Percentiles rank a stretch among this genome's conserved stretches.
Evolutionary conservation across 2,113 vertebrate genomes (phyloP).

Genomic region (Scomber japonicus): DNA sequence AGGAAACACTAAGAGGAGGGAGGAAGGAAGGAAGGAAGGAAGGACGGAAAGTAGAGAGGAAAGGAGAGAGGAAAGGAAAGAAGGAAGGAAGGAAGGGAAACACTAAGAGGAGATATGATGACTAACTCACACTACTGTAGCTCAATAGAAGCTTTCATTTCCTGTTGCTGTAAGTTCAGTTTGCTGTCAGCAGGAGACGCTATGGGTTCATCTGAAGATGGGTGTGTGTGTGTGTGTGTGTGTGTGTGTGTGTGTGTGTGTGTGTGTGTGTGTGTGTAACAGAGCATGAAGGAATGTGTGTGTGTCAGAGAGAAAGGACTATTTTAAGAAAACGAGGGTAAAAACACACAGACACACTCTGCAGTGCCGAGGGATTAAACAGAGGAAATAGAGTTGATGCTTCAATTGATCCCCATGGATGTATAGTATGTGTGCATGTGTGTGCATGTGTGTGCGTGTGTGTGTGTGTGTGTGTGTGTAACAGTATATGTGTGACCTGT

Average conservation of each 20-base stretch:
- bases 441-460: slow-evolving; percentile 7
- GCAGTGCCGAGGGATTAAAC: slow-evolving; percentile 10
- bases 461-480: slow-evolving; percentile 25
- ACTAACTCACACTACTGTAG: too few species aligned
- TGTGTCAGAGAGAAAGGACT: background rate
- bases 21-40: too few species aligned
- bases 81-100: too few species aligned
- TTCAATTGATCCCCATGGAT: slow-evolving; percentile 17
- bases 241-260: background rate
- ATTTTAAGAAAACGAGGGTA: slow-evolving; percentile 2
- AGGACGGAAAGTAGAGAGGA: too few species aligned
- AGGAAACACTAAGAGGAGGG: too few species aligned
- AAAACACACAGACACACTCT: slow-evolving; percentile 1
- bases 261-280: background rate
- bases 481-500: slow-evolving; percentile 11
- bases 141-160: too few species aligned
- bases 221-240: too few species aligned
- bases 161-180: background rate
- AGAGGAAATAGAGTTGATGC: slow-evolving; percentile 39
- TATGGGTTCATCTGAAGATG: background rate
- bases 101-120: too few species aligned
- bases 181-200: slow-evolving; percentile 36
- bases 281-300: background rate
- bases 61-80: too few species aligned
- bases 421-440: slow-evolving; percentile 17